phyloP scores from a whole-genome alignment of 2,888 invertebrate genomes.

The Erebia aethiops region DNA sequence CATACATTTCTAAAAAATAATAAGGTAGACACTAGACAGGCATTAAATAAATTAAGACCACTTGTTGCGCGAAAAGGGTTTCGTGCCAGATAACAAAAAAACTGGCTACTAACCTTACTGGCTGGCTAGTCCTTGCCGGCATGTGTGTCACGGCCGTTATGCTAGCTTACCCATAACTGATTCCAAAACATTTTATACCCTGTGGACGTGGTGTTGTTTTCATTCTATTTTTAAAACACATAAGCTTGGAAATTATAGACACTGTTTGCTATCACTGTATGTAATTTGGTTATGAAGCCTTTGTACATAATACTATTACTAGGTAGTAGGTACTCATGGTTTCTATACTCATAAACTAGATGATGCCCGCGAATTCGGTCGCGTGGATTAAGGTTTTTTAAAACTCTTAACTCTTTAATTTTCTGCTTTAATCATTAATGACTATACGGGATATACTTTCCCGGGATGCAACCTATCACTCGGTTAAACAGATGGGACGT shows the following conservation, averaged over 20 bases:
- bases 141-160: neutral
- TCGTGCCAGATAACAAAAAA: neutral
- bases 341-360: no score
- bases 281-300: neutral
- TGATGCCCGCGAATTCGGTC: no score
- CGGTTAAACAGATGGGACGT: no score
- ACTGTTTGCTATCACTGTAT: neutral
- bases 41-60: neutral
- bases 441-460: no score
- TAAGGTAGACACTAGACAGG: neutral
- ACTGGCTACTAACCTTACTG: neutral
- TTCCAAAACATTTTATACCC: conserved; percentile 48
- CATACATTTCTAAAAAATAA: neutral
- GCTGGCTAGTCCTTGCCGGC: neutral
- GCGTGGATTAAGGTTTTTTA: no score
- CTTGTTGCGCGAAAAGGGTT: neutral
- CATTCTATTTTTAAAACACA: conserved; percentile 21
- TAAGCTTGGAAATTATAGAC: conserved; percentile 1
- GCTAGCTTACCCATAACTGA: conserved; percentile 23
- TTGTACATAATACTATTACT: no score
- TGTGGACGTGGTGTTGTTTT: conserved; percentile 36
- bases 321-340: no score
- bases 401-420: no score
- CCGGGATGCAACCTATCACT: no score
- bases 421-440: no score